These are phyloP conservation scores for Metaphire vulgaris DNA, from an alignment of 1,140 invertebrate genomes.

Conservation along the genomic window DNA sequence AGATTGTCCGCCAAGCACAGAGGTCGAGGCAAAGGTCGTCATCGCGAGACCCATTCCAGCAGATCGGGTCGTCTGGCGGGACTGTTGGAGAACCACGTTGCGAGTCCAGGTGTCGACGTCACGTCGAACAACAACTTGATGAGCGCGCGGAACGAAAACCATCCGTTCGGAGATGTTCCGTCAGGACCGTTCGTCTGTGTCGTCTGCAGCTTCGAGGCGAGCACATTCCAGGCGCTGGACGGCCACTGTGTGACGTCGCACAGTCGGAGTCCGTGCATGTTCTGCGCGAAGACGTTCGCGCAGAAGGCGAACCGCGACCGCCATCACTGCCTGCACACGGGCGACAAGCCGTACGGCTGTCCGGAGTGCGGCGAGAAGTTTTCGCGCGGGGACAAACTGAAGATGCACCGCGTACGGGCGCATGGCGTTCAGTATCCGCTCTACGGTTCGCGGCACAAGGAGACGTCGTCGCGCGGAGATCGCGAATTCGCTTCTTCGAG, in stretches of 20 bases:
- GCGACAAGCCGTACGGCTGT: constrained; percentile 92
- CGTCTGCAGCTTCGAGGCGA: constrained; percentile 9
- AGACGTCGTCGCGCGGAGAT: neutral
- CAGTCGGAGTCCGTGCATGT: constrained; percentile 30
- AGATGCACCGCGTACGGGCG: constrained; percentile 21
- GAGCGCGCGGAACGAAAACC: neutral
- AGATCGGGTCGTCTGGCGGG: neutral
- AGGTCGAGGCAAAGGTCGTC: neutral
- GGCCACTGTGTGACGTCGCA: constrained; percentile 26
- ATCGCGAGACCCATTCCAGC: too few species aligned
- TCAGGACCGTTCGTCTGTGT: constrained; percentile 21
- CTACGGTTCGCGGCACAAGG: neutral
- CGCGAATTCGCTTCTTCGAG: neutral
- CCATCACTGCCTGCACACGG: constrained; percentile 49
- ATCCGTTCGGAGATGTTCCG: constrained; percentile 10
- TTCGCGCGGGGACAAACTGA: constrained; percentile 53
- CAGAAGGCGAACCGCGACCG: constrained; percentile 33
- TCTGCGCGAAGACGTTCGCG: constrained; percentile 30
- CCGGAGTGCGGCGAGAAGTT: constrained; percentile 88
- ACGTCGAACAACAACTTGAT: neutral
- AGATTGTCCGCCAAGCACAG: neutral
- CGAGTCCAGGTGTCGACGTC: too few species aligned
- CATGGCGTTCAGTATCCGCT: constrained; percentile 16
- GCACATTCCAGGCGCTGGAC: constrained; percentile 24
- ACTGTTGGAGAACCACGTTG: neutral